Percentiles rank a stretch among this genome's conserved stretches.
These are phyloP conservation scores for Lepisosteus osseus DNA, from an alignment of 2,113 vertebrate species.

Conservation along the genomic window DNA sequence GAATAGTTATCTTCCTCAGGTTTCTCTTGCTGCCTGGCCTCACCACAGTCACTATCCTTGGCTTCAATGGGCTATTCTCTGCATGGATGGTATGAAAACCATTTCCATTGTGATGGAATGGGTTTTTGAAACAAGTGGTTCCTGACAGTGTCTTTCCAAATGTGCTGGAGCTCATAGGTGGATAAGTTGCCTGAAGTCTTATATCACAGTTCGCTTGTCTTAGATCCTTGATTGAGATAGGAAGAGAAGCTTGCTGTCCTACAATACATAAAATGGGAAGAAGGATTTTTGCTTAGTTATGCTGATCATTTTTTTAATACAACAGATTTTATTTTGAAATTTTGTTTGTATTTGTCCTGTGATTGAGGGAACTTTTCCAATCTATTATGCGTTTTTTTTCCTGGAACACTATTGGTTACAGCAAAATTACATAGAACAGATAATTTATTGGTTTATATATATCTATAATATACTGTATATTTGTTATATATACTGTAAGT, in stretches of 20 bases:
- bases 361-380: too few relatives aligned
- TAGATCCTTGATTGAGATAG: neutral
- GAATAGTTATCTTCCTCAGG: constrained; percentile 69
- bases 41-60: constrained; percentile 73
- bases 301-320: too few relatives aligned
- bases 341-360: too few relatives aligned
- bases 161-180: constrained; percentile 20
- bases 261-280: neutral
- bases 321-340: too few relatives aligned
- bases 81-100: constrained; percentile 47
- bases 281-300: too few relatives aligned
- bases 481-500: too few relatives aligned
- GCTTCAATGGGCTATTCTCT: constrained; percentile 64
- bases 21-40: constrained; percentile 56
- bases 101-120: neutral
- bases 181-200: constrained; percentile 4
- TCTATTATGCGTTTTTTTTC: too few relatives aligned
- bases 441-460: too few relatives aligned
- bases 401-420: too few relatives aligned
- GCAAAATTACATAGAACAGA: too few relatives aligned
- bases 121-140: neutral
- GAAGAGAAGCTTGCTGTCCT: neutral
- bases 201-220: neutral
- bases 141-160: constrained; percentile 7
- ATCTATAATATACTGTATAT: too few relatives aligned